Base-by-base conservation (phyloP, 2,888 invertebrate genomes). In the Abrostola triplasia region DNA sequence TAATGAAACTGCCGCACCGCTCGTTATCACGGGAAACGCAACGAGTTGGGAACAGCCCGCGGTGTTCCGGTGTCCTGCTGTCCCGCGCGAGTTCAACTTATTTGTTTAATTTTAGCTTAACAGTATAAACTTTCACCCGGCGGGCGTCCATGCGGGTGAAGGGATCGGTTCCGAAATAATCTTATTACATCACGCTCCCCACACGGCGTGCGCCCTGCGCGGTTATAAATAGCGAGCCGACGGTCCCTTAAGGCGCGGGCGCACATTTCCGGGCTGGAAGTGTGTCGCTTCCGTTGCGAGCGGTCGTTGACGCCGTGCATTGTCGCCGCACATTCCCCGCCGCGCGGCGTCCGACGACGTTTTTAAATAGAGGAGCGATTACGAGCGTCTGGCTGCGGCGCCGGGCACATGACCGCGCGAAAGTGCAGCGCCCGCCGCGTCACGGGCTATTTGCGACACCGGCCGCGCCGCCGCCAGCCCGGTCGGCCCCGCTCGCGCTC, bases 241-340 rank as follows among this genome's bases (percentile, higher is more conserved):
- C 89, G 87, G 90, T 93, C 93, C 93, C 93, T 93, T 92, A 92
- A 93, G 93, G 90, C 93, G 92, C 91, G 89, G 88, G 92, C 89
- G 90, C 88, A 88, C 88, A 89, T 92, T 94, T 94, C 94, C 94
- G 94, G 93, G 92, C 92, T 93, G 93, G 93, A 93, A 94, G 93
- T 93, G 91, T 92, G 92, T 88, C 92, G 93, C 91, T 94, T 94
- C 94, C 94, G 94, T 87, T 88, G 90, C 87, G 87, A 85, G 90
- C 92, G 94, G 93, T 93, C 94, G 91, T 93, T 93, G 93, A 93
- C 93, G 91, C 90, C 86, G 84, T 86, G 90, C 90, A 89, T 89
- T 91, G 91, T 91, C 92, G 91, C 88, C 87, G 86, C 91, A 88
- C 93, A 92, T 92, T 92, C 92, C 90, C 91, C 92, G 92, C 90